Percentiles rank a stretch among this genome's conserved stretches.
phyloP scores from a whole-genome alignment of 2,113 vertebrate species.

The Anser cygnoides region DNA sequence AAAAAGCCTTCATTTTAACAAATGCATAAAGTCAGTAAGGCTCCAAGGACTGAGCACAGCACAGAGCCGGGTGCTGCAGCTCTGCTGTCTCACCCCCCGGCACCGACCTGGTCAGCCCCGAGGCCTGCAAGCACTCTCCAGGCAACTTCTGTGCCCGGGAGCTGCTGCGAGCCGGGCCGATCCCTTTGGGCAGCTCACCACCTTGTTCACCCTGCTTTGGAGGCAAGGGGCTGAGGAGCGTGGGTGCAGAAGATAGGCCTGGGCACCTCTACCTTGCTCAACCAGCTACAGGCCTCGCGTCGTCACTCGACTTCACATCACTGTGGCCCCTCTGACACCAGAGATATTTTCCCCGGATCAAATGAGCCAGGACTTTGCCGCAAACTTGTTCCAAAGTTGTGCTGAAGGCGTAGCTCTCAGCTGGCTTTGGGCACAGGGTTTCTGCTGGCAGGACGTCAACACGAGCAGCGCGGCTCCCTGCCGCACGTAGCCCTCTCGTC shows the following conservation, averaged over 20 bases:
- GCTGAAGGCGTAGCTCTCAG: accelerated
- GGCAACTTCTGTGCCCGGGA: background rate
- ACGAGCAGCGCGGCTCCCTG: accelerated
- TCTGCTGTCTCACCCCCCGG: background rate
- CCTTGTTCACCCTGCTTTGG: background rate
- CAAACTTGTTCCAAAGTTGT: background rate
- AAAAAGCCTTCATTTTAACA: background rate
- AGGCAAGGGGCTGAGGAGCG: background rate
- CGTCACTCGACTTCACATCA: background rate
- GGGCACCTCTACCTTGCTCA: background rate
- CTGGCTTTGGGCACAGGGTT: accelerated
- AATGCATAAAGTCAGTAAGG: background rate
- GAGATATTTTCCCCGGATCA: background rate
- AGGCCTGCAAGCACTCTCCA: background rate
- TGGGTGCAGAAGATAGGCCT: background rate
- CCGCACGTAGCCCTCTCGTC: background rate
- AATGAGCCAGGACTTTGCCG: background rate
- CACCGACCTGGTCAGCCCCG: accelerated
- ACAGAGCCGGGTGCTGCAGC: background rate
- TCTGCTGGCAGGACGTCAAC: background rate
- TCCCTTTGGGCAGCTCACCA: background rate
- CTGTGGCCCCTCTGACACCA: background rate
- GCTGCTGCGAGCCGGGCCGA: background rate
- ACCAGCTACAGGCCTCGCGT: accelerated
- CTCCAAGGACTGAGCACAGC: background rate